Base-by-base conservation (phyloP, 1,140 invertebrate genomes). In the Neomicropteryx cornuta region DNA sequence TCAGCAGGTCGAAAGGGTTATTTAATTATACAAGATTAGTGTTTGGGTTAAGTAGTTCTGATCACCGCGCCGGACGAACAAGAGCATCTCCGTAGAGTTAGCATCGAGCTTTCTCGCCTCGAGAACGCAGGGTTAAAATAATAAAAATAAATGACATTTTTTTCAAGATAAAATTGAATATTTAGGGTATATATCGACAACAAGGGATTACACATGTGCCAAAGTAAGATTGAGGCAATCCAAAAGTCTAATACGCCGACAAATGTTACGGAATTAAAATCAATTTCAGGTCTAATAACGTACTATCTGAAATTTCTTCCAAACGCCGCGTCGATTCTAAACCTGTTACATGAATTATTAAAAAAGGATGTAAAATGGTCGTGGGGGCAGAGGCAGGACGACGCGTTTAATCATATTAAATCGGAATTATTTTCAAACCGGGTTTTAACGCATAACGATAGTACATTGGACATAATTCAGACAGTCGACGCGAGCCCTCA, bases 401-500 rank as follows among this genome's bases (percentile, higher is more conserved):
- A 38, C 0, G 44, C 49, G 3, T 52, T 55, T 36, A 23, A 5
- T 16, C 38, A 34, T 20, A 38, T 38, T 21, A 52, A 49, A 36
- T 18, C 1, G 22, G 18, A n/a, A 3, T 34, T 52, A 5, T 31
- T 14, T 19, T 41, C 43, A 4, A 39, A 42, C 0, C 19, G 23
- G 1, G 47, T 55, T 11, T 39, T 60, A 11, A 47, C 45, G 5
- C 55, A 55, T 31, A 72, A 56, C 44, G 56, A 72, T 29, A 49
- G 55, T 17, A 38, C 48, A 5, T 43, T 50, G 32, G 42, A 50
- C 18, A 35, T 72, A 4, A 44, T 60, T 10, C 27, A 75, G 18
- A 51, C 65, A 11, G 60, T 60, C 16, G 72, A 76, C 53, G 66
- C 68, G n/a, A 64, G 56, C 24, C 39, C 51, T 1, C 59, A 58